A percentile compares a stretch with the other conserved stretches of the same genome.
Evolutionary conservation across 2,797 vertebrate species (phyloP).

Genomic region (Intellagama lesueurii): DNA sequence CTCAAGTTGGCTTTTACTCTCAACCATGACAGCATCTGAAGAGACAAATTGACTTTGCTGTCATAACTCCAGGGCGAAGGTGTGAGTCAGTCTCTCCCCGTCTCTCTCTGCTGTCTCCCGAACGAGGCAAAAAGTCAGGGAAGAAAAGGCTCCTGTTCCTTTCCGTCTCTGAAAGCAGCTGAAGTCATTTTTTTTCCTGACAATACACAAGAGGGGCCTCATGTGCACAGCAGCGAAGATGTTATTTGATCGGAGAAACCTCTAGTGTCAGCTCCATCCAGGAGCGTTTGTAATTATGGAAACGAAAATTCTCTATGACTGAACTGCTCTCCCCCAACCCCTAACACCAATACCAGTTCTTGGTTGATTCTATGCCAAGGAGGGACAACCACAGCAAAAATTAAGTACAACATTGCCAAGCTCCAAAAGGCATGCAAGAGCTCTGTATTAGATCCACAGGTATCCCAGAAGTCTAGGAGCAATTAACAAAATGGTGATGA

Average conservation of each 20-base stretch:
- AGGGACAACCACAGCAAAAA: conserved; percentile 6
- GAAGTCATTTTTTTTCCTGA: conserved; percentile 24
- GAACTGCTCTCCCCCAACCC: neutral
- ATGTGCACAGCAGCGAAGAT: conserved; percentile 26
- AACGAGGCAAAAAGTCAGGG: conserved; percentile 57
- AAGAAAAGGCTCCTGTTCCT: conserved; percentile 53
- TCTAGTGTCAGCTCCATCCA: neutral
- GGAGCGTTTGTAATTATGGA: neutral
- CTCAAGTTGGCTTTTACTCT: conserved; percentile 36
- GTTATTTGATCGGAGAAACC: conserved; percentile 30
- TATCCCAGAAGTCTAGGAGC: neutral
- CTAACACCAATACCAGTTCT: neutral
- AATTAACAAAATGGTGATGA: neutral
- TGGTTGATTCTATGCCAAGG: neutral
- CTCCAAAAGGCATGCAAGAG: neutral
- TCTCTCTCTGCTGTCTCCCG: conserved; percentile 46
- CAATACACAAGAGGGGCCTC: conserved; percentile 40
- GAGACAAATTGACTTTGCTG: conserved; percentile 58
- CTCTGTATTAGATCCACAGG: neutral
- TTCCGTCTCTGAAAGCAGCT: conserved; percentile 40
- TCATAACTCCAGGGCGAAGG: conserved; percentile 36
- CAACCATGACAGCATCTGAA: conserved; percentile 46
- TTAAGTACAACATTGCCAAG: conserved; percentile 13
- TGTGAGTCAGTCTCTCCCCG: conserved; percentile 7
- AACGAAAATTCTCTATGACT: neutral